These are phyloP conservation scores for Percina caprodes DNA, from an alignment of 2,113 vertebrate genomes.

Conservation along the genomic window DNA sequence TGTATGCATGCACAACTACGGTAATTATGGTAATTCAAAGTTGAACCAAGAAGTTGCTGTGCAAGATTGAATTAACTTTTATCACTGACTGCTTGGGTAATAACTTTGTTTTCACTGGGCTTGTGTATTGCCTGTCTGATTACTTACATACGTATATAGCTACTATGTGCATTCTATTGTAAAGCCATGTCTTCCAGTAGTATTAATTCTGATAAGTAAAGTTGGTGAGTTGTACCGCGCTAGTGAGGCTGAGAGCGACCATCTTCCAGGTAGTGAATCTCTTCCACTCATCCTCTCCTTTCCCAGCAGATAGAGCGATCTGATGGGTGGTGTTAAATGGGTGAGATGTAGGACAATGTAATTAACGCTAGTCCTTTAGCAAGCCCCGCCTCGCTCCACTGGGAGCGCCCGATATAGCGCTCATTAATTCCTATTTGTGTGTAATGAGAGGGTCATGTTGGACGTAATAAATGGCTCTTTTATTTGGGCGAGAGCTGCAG, in stretches of 20 bases:
- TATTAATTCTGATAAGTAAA: neutral
- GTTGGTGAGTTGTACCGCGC: neutral
- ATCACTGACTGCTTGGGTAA: neutral
- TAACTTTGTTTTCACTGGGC: neutral
- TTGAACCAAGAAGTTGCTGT: neutral
- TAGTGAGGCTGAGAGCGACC: neutral
- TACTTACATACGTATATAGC: neutral
- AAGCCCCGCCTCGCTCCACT: slow-evolving; percentile 84
- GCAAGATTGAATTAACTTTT: slow-evolving; percentile 1
- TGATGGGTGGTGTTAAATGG: slow-evolving; percentile 77
- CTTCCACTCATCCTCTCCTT: slow-evolving; percentile 28
- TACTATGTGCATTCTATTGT: neutral
- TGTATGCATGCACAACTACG: neutral
- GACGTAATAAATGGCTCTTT: slow-evolving; percentile 85
- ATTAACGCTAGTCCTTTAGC: slow-evolving; percentile 86
- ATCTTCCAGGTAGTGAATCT: slow-evolving; percentile 22
- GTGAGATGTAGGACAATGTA: slow-evolving; percentile 83
- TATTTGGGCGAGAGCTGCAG: slow-evolving; percentile 81
- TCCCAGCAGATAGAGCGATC: slow-evolving; percentile 61
- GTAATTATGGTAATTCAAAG: neutral
- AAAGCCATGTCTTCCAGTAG: neutral
- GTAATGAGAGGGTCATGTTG: slow-evolving; percentile 85
- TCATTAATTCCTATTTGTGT: slow-evolving; percentile 87
- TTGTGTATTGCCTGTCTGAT: neutral
- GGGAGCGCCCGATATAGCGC: slow-evolving; percentile 81